Evolutionary conservation across 1,140 invertebrate genomes (phyloP), one percentile per base, ranked within the genome.

Genomic region (Caenorhabditis inopinata): DNA sequence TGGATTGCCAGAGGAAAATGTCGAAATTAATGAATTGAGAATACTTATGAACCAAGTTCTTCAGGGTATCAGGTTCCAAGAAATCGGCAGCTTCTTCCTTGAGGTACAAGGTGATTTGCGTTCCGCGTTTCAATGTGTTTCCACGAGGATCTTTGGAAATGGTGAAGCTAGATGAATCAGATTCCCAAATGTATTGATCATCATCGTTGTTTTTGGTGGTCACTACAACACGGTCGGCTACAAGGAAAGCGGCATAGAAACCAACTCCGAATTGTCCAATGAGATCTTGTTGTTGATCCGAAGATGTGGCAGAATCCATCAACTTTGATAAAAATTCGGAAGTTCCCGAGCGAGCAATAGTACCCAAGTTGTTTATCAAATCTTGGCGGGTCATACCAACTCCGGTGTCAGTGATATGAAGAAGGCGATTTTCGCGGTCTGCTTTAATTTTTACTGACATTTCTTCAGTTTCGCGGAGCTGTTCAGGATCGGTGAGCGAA

Each of bases 1-100:
- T 96, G 89, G 94, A 96, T 46, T 93, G 92, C 96, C 96, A 99
- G 85, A 99, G 89, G 89, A 95, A 95, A 86, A 99, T 99, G 23
- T 95, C 94, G 91, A 99, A 99, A 90, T 98, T 98, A 85, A 99
- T 99, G 89, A 99, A 99, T 90, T 99, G 97, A 0, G 95, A 97
- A 90, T 99, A 99, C 90, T 98, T 99, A 89, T 94, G 94, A 29
- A 99, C 93, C 5, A 99, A 90, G 82, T 93, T 92, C 83, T 93
- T 93, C 18, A 99, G 91, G 2, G 95, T 96, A 84, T 95, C 93
- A 75, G 94, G 91, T 89, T 99, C 95, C 80, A 99, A 89, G 90
- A 94, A 99, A 89, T 99, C 79, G 25, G 53, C 73, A 11, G 96
- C 96, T 90, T 99, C 97, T 84, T 98, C 95, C 90, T 99, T 99